These are phyloP conservation scores for Stomorhina lunata DNA, from an alignment of 2,888 invertebrate genomes.

Conservation along the genomic window DNA sequence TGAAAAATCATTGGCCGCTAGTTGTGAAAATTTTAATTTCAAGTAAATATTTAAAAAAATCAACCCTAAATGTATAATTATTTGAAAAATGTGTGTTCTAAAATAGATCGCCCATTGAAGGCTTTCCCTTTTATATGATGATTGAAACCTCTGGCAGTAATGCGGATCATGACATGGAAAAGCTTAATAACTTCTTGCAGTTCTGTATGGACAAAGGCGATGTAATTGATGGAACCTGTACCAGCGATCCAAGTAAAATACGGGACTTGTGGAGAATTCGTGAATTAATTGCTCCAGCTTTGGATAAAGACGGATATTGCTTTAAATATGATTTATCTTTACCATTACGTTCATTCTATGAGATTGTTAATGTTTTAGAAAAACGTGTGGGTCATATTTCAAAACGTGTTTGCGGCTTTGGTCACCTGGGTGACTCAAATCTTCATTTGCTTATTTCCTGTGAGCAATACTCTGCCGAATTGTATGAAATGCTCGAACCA, in stretches of 20 bases:
- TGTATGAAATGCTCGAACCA: constrained; percentile 87
- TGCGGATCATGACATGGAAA: constrained; percentile 91
- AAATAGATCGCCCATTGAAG: constrained; percentile 82
- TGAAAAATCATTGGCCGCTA: constrained; percentile 85
- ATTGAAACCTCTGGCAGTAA: constrained; percentile 95
- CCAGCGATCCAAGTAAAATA: constrained; percentile 91
- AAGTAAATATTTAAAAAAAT: constrained; percentile 78
- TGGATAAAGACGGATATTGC: constrained; percentile 91
- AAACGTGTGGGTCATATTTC: constrained; percentile 84
- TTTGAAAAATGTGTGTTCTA: too few relatives aligned
- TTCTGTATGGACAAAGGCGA: constrained; percentile 85
- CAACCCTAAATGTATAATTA: too few relatives aligned
- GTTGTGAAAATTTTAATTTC: constrained; percentile 82
- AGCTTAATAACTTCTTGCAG: constrained; percentile 89
- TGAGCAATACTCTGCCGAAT: constrained; percentile 82
- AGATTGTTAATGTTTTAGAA: constrained; percentile 87
- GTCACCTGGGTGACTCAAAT: constrained; percentile 98
- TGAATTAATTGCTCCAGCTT: constrained; percentile 89
- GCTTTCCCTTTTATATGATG: constrained; percentile 90
- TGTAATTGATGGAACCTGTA: constrained; percentile 91
- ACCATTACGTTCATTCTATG: constrained; percentile 91
- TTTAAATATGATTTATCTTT: constrained; percentile 98
- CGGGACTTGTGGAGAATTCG: constrained; percentile 91
- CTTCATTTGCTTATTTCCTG: constrained; percentile 93
- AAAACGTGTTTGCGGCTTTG: constrained; percentile 90